Base-by-base conservation (phyloP, 1,140 invertebrate species). In the Drosophila lini region DNA sequence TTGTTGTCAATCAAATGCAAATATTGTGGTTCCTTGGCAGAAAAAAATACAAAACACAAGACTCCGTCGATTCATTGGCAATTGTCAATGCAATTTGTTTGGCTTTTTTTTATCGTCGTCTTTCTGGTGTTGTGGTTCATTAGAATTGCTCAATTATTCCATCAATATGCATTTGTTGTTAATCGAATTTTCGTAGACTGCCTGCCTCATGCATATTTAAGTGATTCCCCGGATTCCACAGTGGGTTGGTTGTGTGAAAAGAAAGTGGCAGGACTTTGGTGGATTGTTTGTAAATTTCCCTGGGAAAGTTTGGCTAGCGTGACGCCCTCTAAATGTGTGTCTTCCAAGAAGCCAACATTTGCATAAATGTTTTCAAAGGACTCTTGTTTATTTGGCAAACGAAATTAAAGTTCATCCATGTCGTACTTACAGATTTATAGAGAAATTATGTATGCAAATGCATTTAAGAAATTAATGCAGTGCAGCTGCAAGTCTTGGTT, bases 121-220 rank as follows among this genome's bases (percentile, higher is more conserved):
- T 65, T 63, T 61, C 60, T 59, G 76, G 41, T 84, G 62, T 80
- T 89, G 79, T 83, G 75, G 80, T 75, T 91, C 80, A 84, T 89
- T 88, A 84, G 71, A 91, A 89, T 81, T 84, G 78, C 89, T 91
- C 88, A 91, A 88, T 91, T 91, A 91, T 91, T 91, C 83, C 83
- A 91, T 91, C 88, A 91, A 89, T 91, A 91, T 91, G 88, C 83
- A 81, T 76, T 74, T 84, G 81, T 80, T 74, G 83, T 83, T 88
- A 88, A 88, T 88, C 83, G 83, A 88, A 88, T 88, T 88, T 81
- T 69, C 44, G 52, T 38, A 38, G 56, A 47, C 40, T 60, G 60
- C 55, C 78, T 79, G 79, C 74, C 74, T 78, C 84, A 83, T 88
- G 84, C 67, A 88, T 88, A 88, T 89, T 84, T 88, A 78, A 89